A percentile compares a stretch with the other conserved stretches of the same genome.
Evolutionary conservation across 2,113 vertebrate genomes (phyloP).

Genomic region (Indri indri): DNA sequence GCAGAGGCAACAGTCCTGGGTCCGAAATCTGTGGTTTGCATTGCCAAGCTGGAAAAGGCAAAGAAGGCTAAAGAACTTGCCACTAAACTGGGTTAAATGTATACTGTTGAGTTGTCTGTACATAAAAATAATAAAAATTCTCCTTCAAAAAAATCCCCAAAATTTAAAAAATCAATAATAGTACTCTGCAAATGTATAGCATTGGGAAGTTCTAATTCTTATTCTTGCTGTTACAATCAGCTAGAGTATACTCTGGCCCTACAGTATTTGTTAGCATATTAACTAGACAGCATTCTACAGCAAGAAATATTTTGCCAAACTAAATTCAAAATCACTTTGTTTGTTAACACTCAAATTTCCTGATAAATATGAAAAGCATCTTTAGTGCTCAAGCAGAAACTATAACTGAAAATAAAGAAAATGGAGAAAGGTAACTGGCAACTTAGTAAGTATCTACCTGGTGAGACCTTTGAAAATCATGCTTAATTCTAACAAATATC

Average conservation of each 20-base stretch:
- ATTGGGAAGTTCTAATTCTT: not conserved
- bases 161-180: not conserved
- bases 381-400: not conserved
- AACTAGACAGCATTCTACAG: not conserved
- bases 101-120: too few species aligned
- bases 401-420: not conserved
- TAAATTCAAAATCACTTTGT: not conserved
- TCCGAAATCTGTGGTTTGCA: too few species aligned
- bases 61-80: too few species aligned
- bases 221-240: not conserved
- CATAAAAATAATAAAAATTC: too few species aligned
- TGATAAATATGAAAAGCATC: not conserved
- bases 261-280: not conserved
- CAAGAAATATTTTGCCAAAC: not conserved
- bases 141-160: too few species aligned
- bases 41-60: too few species aligned
- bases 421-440: not conserved
- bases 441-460: not conserved
- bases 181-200: not conserved
- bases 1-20: too few species aligned
- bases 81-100: too few species aligned
- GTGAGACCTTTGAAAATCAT: constrained; percentile 6
- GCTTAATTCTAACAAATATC: constrained; percentile 24
- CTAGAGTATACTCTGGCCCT: not conserved
- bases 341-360: not conserved